Conservation (phyloP, 1,140 invertebrate genomes). For the Formica selysi region DNA sequence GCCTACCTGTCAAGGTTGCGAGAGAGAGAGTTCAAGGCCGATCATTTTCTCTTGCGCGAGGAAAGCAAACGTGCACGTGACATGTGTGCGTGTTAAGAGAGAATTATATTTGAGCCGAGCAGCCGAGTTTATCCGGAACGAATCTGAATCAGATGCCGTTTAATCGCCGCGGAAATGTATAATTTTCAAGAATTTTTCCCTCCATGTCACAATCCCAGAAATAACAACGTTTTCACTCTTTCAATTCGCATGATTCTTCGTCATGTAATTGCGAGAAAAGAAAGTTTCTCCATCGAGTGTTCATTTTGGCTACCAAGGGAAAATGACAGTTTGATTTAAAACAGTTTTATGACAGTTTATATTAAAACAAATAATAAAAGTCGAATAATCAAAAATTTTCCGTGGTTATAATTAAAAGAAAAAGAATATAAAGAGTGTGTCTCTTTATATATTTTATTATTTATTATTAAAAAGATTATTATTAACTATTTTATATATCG, state of each 20-base stretch:
- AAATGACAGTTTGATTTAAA: background rate
- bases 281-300: background rate
- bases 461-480: constrained; percentile 15
- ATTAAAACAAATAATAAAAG: background rate
- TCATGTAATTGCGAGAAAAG: constrained; percentile 2
- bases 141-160: background rate
- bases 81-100: constrained; percentile 19
- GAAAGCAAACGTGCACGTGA: constrained; percentile 5
- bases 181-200: constrained; percentile 3
- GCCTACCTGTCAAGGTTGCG: background rate
- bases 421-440: background rate
- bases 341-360: background rate
- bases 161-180: background rate
- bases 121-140: background rate
- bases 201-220: background rate
- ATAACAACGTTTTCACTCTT: constrained; percentile 5
- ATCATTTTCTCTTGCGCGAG: constrained; percentile 39
- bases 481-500: too few relatives aligned
- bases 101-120: constrained; percentile 34
- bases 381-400: background rate
- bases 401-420: background rate
- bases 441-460: background rate
- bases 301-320: background rate
- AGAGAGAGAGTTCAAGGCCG: constrained; percentile 48
- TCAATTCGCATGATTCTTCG: background rate